A percentile compares a stretch with the other conserved stretches of the same genome.
Evolutionary conservation across 2,113 vertebrate species (phyloP).

Genomic region (Proterorhinus semilunaris): DNA sequence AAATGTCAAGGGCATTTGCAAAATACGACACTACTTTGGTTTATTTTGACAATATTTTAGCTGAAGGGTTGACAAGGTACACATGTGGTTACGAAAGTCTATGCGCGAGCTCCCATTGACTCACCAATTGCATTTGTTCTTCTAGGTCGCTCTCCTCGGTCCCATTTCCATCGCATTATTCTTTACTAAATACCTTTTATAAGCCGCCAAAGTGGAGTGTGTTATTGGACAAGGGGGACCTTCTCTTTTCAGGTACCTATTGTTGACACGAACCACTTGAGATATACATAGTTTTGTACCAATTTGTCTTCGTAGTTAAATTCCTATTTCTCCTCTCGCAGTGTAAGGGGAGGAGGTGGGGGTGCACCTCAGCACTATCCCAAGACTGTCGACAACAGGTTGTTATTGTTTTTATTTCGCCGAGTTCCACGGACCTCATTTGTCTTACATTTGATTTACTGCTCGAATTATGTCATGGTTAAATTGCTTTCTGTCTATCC

Average conservation of each 20-base stretch:
- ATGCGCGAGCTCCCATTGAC: neutral
- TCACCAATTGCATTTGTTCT: neutral
- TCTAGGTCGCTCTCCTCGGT: conserved; percentile 78
- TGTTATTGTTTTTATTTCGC: conserved; percentile 24
- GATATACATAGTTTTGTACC: neutral
- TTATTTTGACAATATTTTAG: rapidly evolving
- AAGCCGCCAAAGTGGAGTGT: conserved; percentile 99
- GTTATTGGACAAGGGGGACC: conserved; percentile 99
- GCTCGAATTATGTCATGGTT: neutral
- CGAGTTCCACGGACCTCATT: neutral
- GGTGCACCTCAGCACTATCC: conserved; percentile 99
- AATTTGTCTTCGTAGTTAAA: neutral
- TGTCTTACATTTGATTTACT: neutral
- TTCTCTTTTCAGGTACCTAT: conserved; percentile 98
- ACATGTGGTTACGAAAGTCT: neutral
- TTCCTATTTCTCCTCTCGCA: conserved; percentile 52
- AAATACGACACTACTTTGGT: neutral
- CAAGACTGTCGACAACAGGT: conserved; percentile 99
- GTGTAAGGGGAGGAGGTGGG: conserved; percentile 99
- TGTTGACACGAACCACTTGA: neutral
- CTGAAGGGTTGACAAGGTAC: neutral
- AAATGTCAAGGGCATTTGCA: neutral
- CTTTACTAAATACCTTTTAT: conserved; percentile 94
- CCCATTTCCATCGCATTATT: conserved; percentile 90
- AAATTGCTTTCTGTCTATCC: conserved; percentile 27